A percentile compares a stretch with the other conserved stretches of the same genome.
These are phyloP conservation scores for Lydus trimaculatus DNA, from an alignment of 2,888 invertebrate species.

Conservation along the genomic window DNA sequence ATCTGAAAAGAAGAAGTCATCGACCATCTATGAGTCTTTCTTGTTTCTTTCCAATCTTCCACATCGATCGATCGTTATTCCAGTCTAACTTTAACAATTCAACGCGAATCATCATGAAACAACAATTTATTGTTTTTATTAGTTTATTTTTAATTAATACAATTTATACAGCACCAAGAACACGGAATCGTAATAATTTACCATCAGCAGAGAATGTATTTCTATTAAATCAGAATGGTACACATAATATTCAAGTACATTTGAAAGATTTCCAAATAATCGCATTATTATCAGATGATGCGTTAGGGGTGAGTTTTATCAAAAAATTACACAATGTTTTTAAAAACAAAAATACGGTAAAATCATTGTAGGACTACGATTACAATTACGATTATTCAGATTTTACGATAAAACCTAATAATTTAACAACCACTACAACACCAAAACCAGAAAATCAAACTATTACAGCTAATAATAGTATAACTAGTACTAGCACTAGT, in stretches of 20 bases:
- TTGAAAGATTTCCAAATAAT: constrained; percentile 80
- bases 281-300: constrained; percentile 70
- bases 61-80: not conserved
- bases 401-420: constrained; percentile 71
- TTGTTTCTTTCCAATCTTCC: not conserved
- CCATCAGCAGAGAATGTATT: constrained; percentile 55
- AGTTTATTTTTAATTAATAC: not conserved
- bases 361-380: constrained; percentile 70
- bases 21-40: constrained; percentile 19
- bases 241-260: constrained; percentile 80
- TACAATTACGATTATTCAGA: constrained; percentile 77
- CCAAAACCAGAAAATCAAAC: constrained; percentile 19
- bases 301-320: constrained; percentile 65
- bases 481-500: constrained; percentile 20
- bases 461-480: constrained; percentile 13
- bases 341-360: not conserved
- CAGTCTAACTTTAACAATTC: not conserved
- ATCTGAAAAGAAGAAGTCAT: constrained; percentile 29
- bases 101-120: not conserved
- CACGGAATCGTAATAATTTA: constrained; percentile 7
- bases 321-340: not conserved
- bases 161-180: not conserved
- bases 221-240: constrained; percentile 82
- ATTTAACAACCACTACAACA: constrained; percentile 38
- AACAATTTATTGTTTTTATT: not conserved